phyloP scores from a whole-genome alignment of 2,113 vertebrate genomes.

The Caretta caretta region DNA sequence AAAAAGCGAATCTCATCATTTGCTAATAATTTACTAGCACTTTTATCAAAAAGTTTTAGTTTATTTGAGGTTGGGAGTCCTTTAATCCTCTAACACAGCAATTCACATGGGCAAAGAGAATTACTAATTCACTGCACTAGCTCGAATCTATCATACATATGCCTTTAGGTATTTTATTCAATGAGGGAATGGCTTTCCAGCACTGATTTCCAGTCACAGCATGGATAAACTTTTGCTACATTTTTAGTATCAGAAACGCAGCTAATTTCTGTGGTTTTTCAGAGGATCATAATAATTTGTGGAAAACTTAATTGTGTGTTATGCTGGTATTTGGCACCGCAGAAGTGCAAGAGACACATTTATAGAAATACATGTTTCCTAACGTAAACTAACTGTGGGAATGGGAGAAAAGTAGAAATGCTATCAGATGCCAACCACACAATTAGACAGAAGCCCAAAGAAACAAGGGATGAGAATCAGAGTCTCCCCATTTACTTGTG shows the following conservation, averaged over 20 bases:
- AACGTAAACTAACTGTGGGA: neutral
- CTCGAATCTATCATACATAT: neutral
- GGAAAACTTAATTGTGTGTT: neutral
- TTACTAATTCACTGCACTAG: neutral
- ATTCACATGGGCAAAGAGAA: neutral
- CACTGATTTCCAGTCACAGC: neutral
- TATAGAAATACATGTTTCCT: neutral
- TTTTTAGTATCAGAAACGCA: neutral
- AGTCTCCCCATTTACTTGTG: neutral
- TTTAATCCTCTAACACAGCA: neutral
- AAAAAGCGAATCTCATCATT: neutral
- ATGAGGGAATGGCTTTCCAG: neutral
- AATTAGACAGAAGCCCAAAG: neutral
- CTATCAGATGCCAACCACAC: neutral
- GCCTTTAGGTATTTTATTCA: neutral
- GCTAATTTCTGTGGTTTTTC: fast-evolving
- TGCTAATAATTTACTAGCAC: neutral
- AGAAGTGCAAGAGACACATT: neutral
- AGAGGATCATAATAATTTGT: neutral
- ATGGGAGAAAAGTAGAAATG: neutral
- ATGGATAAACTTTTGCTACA: neutral
- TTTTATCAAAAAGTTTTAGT: neutral
- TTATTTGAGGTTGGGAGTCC: fast-evolving
- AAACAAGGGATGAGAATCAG: neutral
- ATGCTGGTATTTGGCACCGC: fast-evolving